These are phyloP conservation scores for Ostrea denselamellosa DNA, from an alignment of 1,140 invertebrate species.

Conservation along the genomic window DNA sequence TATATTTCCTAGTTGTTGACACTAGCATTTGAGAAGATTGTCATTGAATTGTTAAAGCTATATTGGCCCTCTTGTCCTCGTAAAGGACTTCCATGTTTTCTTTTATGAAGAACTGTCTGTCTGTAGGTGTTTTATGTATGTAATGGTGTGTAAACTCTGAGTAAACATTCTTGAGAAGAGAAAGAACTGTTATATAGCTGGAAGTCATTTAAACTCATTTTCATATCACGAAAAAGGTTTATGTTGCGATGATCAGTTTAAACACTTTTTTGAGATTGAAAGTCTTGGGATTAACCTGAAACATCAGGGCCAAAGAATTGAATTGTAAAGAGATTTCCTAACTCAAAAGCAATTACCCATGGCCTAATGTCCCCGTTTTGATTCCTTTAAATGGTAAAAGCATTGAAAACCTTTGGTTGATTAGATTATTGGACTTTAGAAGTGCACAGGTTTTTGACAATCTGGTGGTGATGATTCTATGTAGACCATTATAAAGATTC, in stretches of 20 bases:
- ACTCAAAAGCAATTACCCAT: not conserved
- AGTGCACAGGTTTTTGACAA: conserved; percentile 30
- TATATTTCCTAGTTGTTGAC: not conserved
- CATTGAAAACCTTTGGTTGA: not conserved
- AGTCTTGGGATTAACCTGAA: not conserved
- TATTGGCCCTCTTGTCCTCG: not conserved
- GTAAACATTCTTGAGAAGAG: not conserved
- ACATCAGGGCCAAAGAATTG: not conserved
- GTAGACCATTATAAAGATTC: not conserved
- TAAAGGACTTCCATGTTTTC: not conserved
- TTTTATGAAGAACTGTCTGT: not conserved
- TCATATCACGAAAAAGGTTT: not conserved
- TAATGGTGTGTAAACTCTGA: not conserved
- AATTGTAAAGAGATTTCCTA: not conserved
- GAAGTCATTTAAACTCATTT: not conserved
- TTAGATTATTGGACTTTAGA: conserved; percentile 27
- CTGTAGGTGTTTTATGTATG: not conserved
- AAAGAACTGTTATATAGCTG: not conserved
- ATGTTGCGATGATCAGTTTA: not conserved
- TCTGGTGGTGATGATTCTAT: not conserved
- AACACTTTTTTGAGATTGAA: not conserved
- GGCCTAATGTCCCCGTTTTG: not conserved
- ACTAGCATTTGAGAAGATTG: not conserved
- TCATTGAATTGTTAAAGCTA: not conserved
- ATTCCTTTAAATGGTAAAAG: not conserved